phyloP scores from a whole-genome alignment of 1,140 invertebrate species.

The Palaemon carinicauda region DNA sequence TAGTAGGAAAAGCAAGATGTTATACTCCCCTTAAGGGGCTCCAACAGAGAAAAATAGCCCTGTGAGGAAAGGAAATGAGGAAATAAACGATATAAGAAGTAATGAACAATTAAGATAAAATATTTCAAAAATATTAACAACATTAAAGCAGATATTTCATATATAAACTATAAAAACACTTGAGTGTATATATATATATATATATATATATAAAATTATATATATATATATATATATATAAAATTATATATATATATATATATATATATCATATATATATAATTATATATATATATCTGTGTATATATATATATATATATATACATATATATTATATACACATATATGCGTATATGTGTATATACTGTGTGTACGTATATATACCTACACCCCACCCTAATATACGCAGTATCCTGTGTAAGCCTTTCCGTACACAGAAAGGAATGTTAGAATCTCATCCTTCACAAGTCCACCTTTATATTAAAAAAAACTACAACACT shows the following conservation, averaged over 20 bases:
- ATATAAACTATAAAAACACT: too few species aligned
- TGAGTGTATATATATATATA: background rate
- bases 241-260: background rate
- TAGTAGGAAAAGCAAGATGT: too few species aligned
- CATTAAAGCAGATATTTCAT: too few species aligned
- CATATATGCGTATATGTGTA: background rate
- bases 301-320: background rate
- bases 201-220: background rate
- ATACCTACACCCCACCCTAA: too few species aligned
- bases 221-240: background rate
- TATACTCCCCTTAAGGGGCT: too few species aligned
- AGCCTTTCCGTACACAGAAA: too few species aligned
- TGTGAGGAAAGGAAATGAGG: too few species aligned
- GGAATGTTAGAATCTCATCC: background rate
- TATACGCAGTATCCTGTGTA: too few species aligned
- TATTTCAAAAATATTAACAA: too few species aligned
- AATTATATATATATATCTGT: background rate
- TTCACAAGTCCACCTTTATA: background rate
- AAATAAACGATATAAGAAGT: too few species aligned
- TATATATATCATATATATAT: slow-evolving; percentile 9
- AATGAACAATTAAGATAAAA: too few species aligned
- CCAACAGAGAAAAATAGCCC: too few species aligned
- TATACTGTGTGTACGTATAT: background rate
- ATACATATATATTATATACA: background rate
- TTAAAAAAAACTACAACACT: background rate